These are phyloP conservation scores for Sorex fumeus DNA, from an alignment of 2,113 vertebrate genomes.

Conservation along the genomic window DNA sequence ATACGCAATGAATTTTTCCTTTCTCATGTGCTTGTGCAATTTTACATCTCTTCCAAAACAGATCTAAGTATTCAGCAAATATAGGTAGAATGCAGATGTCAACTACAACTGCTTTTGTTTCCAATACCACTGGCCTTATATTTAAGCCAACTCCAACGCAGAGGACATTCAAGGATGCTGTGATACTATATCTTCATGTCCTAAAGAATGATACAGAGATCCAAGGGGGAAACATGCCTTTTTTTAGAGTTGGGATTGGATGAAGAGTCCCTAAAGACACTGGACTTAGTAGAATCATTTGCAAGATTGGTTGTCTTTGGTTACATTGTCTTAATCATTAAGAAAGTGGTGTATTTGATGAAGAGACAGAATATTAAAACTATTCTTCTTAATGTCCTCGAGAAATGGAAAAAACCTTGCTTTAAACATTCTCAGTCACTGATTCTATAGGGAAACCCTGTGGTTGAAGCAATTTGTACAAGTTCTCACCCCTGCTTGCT, in stretches of 20 bases:
- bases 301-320: constrained; percentile 34
- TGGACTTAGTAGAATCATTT: not conserved
- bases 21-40: constrained; percentile 44
- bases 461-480: not conserved
- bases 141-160: not conserved
- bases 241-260: not conserved
- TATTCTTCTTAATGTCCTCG: not conserved
- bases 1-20: constrained; percentile 16
- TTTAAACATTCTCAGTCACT: not conserved
- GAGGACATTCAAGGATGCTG: not conserved
- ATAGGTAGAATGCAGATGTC: constrained; percentile 26
- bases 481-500: not conserved
- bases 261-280: not conserved
- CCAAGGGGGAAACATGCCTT: not conserved
- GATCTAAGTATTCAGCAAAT: constrained; percentile 34
- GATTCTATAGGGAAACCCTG: not conserved
- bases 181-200: constrained; percentile 21
- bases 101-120: constrained; percentile 59
- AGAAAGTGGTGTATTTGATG: not conserved
- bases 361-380: not conserved
- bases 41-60: constrained; percentile 20
- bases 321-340: constrained; percentile 40
- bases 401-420: constrained; percentile 18
- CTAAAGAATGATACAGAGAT: not conserved
- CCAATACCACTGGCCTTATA: constrained; percentile 33